Percentiles rank a stretch among this genome's conserved stretches.
These are phyloP conservation scores for Alosa alosa DNA, from an alignment of 2,113 vertebrate species.

Conservation along the genomic window DNA sequence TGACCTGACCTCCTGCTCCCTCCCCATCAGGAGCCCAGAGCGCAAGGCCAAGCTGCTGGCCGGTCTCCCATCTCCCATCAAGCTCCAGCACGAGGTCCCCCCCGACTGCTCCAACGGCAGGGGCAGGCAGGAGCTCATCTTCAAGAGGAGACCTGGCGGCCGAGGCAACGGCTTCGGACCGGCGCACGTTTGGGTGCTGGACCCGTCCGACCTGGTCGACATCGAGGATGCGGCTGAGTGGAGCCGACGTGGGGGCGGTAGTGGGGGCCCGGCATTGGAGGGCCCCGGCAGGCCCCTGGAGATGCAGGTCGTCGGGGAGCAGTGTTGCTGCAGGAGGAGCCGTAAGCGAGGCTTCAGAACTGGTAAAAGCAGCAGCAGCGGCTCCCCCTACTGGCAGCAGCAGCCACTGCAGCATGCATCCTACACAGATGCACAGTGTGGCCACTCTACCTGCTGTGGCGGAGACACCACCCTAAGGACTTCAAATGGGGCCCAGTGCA, in stretches of 20 bases:
- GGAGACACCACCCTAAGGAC: constrained; percentile 80
- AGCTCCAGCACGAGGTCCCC: constrained; percentile 59
- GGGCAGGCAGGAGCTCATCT: constrained; percentile 63
- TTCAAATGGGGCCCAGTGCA: constrained; percentile 71
- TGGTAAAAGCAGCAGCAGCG: constrained; percentile 61
- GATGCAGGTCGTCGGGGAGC: constrained; percentile 55
- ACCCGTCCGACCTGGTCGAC: constrained; percentile 82
- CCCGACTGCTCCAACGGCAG: constrained; percentile 53
- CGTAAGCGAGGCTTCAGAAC: constrained; percentile 82
- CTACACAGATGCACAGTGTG: constrained; percentile 78
- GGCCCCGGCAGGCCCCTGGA: constrained; percentile 59
- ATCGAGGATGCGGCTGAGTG: constrained; percentile 94
- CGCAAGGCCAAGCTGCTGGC: constrained; percentile 60
- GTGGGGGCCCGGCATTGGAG: constrained; percentile 47
- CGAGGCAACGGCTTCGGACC: constrained; percentile 48
- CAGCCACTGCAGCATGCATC: constrained; percentile 77
- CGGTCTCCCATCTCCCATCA: constrained; percentile 58
- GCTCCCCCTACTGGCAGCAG: constrained; percentile 80
- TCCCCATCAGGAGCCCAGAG: constrained; percentile 42
- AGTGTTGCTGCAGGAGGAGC: constrained; percentile 78
- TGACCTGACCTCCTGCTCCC: constrained; percentile 63
- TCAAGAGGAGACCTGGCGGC: constrained; percentile 58
- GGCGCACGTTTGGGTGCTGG: constrained; percentile 80
- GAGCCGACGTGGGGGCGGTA: constrained; percentile 73
- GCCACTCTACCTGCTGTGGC: constrained; percentile 86